phyloP scores from a whole-genome alignment of 2,888 invertebrate species.

The Aspidiotus rigidus region DNA sequence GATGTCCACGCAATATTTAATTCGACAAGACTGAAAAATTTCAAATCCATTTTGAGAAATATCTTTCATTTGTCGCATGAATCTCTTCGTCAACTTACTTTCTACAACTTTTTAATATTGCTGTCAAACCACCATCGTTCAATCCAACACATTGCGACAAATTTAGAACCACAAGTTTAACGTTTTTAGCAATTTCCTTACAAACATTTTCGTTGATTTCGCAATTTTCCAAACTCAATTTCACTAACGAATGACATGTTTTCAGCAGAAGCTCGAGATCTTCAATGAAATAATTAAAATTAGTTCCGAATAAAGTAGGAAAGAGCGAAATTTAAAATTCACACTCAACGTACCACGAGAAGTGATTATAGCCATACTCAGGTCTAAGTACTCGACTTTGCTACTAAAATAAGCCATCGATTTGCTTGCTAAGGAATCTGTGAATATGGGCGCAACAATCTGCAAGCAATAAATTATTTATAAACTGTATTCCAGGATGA shows the following conservation, averaged over 20 bases:
- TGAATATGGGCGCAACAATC: constrained; percentile 15
- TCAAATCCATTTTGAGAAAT: not conserved
- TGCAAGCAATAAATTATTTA: not conserved
- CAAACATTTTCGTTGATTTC: constrained; percentile 56
- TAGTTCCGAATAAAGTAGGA: constrained; percentile 14
- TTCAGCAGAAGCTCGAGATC: constrained; percentile 50
- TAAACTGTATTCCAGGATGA: not conserved
- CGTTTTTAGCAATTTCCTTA: constrained; percentile 56
- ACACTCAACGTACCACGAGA: not conserved
- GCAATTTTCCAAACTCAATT: constrained; percentile 76
- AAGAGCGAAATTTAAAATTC: constrained; percentile 35
- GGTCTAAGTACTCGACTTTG: constrained; percentile 69
- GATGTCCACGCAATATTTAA: constrained; percentile 77
- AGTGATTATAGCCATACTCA: constrained; percentile 48
- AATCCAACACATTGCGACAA: constrained; percentile 72
- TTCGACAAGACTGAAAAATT: constrained; percentile 51
- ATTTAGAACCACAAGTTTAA: constrained; percentile 67
- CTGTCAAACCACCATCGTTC: constrained; percentile 53
- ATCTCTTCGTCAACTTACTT: constrained; percentile 34
- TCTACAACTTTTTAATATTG: constrained; percentile 46
- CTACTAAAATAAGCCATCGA: constrained; percentile 1
- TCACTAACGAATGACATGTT: constrained; percentile 61
- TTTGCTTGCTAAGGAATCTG: not conserved
- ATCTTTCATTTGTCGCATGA: constrained; percentile 8
- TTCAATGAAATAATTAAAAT: constrained; percentile 46